These are phyloP conservation scores for Neosilurus hyrtlii DNA, from an alignment of 2,797 vertebrate genomes.

Conservation along the genomic window DNA sequence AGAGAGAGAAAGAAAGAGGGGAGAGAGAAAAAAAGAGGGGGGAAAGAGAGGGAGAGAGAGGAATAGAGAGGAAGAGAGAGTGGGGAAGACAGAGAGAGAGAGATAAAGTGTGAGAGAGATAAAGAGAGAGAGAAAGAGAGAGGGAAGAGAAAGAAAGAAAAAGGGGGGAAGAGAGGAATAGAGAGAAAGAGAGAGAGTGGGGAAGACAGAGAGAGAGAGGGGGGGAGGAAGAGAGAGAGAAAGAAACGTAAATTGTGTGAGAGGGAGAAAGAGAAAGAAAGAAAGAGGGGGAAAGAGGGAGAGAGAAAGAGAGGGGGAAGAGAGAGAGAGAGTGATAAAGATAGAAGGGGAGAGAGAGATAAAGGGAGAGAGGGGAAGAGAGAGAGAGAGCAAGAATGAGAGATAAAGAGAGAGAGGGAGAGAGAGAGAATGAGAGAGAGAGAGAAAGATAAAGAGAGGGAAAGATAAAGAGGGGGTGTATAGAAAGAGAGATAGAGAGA, in stretches of 20 bases:
- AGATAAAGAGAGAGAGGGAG: not conserved
- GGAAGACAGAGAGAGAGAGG: not conserved
- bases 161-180: not conserved
- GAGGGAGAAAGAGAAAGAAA: no score
- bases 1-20: not conserved
- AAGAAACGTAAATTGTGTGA: no score
- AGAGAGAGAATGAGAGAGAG: not conserved
- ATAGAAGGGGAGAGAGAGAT: no score
- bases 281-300: no score
- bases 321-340: no score
- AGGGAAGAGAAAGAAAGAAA: not conserved
- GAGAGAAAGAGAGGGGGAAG: no score
- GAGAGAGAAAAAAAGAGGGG: not conserved
- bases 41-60: not conserved
- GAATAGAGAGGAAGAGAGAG: not conserved
- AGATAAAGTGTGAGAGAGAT: not conserved
- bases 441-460: no score
- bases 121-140: not conserved
- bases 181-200: not conserved
- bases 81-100: not conserved
- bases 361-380: no score
- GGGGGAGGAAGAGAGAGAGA: no score
- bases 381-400: not conserved
- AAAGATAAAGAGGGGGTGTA: no score
- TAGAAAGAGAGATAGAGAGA: no score